A percentile compares a stretch with the other conserved stretches of the same genome.
phyloP scores from a whole-genome alignment of 2,797 vertebrate genomes.

The Dipus sagitta region DNA sequence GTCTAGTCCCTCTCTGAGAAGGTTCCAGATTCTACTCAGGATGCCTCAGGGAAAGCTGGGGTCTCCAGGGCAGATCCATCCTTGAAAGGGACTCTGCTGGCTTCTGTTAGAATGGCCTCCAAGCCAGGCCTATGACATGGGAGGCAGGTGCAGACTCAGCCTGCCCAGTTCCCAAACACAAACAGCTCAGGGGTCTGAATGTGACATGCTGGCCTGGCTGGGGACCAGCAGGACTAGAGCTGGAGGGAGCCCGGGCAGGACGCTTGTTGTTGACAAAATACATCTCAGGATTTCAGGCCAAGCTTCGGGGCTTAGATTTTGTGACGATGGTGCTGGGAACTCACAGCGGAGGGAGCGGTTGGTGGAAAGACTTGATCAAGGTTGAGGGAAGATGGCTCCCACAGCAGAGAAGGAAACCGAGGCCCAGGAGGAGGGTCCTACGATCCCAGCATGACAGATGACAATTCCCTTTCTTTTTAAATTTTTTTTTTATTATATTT shows the following conservation, averaged over 20 bases:
- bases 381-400: not conserved
- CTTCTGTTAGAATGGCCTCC: not conserved
- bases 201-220: not conserved
- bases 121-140: not conserved
- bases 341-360: not conserved
- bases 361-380: not conserved
- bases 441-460: not conserved
- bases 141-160: not conserved
- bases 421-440: not conserved
- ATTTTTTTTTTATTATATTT: too few relatives aligned
- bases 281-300: not conserved
- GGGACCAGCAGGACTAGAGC: fast-evolving
- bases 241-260: too few relatives aligned
- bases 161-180: not conserved
- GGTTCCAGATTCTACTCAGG: not conserved
- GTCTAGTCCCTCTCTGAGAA: not conserved
- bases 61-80: not conserved
- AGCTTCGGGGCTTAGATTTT: not conserved
- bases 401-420: not conserved
- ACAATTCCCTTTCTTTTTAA: not conserved
- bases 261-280: too few relatives aligned
- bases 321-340: not conserved
- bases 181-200: not conserved
- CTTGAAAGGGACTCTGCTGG: not conserved
- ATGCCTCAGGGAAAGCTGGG: not conserved